These are phyloP conservation scores for Cerastis leucographa DNA, from an alignment of 2,888 invertebrate genomes.

Conservation along the genomic window DNA sequence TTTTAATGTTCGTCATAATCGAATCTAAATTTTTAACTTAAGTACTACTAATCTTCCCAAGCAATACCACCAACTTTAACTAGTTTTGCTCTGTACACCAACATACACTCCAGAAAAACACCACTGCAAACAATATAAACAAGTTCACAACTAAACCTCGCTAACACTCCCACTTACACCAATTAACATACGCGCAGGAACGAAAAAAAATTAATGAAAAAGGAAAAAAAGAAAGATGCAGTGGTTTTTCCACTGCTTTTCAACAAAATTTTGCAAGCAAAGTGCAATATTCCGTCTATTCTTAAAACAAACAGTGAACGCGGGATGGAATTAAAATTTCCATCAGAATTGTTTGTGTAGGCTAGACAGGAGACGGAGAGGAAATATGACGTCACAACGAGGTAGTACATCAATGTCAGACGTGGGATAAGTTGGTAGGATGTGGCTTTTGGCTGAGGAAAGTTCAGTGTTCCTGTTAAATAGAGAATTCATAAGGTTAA, in stretches of 20 bases:
- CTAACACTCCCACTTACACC: slow-evolving; percentile 32
- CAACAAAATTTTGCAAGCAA: slow-evolving; percentile 63
- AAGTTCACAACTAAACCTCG: slow-evolving; percentile 12
- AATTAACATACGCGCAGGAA: slow-evolving; percentile 44
- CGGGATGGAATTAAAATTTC: slow-evolving; percentile 78
- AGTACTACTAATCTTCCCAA: no score
- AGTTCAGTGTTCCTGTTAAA: not conserved
- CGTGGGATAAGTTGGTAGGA: slow-evolving; percentile 6
- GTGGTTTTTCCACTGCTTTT: slow-evolving; percentile 32
- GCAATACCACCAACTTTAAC: not conserved
- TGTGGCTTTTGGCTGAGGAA: slow-evolving; percentile 4
- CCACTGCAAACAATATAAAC: not conserved
- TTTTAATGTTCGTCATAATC: not conserved
- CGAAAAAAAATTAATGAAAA: slow-evolving; percentile 35
- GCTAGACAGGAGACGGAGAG: slow-evolving; percentile 51
- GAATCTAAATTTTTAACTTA: not conserved
- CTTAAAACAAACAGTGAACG: slow-evolving; percentile 72
- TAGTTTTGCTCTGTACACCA: not conserved
- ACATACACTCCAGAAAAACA: not conserved
- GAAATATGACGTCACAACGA: slow-evolving; percentile 56
- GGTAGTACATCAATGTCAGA: slow-evolving; percentile 55
- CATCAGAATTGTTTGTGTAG: slow-evolving; percentile 76
- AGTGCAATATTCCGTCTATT: slow-evolving; percentile 71
- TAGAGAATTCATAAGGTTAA: not conserved
- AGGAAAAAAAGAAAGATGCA: slow-evolving; percentile 10